Conservation (phyloP, 2,797 vertebrate species). For the Poecilia velifera region DNA sequence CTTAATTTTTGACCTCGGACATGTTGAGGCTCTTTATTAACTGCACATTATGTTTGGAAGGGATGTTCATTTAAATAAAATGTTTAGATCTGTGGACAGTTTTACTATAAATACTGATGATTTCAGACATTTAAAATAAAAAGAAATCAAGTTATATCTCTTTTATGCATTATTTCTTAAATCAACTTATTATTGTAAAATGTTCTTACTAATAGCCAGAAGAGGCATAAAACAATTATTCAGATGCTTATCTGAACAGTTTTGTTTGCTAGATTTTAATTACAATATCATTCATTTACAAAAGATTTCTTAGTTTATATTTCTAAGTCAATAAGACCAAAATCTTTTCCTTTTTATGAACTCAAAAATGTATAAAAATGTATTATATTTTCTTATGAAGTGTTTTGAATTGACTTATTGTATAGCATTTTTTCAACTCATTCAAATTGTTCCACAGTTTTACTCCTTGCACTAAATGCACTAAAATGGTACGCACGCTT, state of each 20-base stretch:
- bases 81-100: not conserved
- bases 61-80: not conserved
- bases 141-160: not conserved
- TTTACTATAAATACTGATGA: not conserved
- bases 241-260: not conserved
- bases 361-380: too few relatives aligned
- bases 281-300: not conserved
- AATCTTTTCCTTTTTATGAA: not conserved
- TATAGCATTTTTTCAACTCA: too few relatives aligned
- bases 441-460: too few relatives aligned
- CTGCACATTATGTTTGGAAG: constrained; percentile 11
- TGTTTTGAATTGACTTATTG: too few relatives aligned
- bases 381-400: too few relatives aligned
- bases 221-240: not conserved
- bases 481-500: too few relatives aligned
- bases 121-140: not conserved
- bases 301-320: not conserved
- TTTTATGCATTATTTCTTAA: not conserved
- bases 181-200: not conserved
- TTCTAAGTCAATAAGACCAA: not conserved
- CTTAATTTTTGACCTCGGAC: constrained; percentile 62
- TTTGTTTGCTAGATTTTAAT: not conserved
- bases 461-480: too few relatives aligned
- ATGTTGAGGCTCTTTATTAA: constrained; percentile 27
- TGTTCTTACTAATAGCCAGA: not conserved